Percentiles rank a stretch among this genome's conserved stretches.
Evolutionary conservation across 2,888 invertebrate species (phyloP).

Genomic region (Homarus gammarus): DNA sequence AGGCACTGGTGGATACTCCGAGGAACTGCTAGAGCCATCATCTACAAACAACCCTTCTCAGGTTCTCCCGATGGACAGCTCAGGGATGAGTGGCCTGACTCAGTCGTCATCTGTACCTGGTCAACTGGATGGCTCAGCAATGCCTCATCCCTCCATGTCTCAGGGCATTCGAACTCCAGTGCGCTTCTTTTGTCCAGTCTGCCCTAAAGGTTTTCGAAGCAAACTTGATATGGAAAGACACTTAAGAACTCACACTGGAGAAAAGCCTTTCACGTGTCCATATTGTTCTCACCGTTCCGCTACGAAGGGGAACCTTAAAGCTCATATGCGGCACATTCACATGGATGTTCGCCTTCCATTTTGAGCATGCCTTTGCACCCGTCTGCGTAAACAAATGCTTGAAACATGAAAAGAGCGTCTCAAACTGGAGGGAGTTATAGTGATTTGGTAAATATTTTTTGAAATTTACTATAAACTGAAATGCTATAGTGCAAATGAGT

Average conservation of each 20-base stretch:
- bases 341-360: conserved; percentile 45
- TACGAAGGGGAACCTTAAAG: conserved; percentile 63
- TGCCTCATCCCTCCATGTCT: conserved; percentile 30
- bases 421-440: neutral
- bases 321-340: conserved; percentile 69
- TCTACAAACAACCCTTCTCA: conserved; percentile 39
- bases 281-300: conserved; percentile 65
- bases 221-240: conserved; percentile 66
- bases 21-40: conserved; percentile 51
- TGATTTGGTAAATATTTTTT: neutral
- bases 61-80: conserved; percentile 54
- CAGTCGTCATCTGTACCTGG: conserved; percentile 31
- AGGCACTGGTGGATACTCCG: conserved; percentile 46
- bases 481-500: neutral
- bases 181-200: conserved; percentile 58
- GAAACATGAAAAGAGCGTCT: neutral
- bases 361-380: neutral
- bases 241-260: conserved; percentile 68
- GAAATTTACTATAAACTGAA: neutral
- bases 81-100: conserved; percentile 55
- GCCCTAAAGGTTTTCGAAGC: conserved; percentile 68
- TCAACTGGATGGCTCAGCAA: conserved; percentile 29
- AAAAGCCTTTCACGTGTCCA: conserved; percentile 67
- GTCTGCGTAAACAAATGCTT: neutral
- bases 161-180: conserved; percentile 23